Evolutionary conservation across 2,113 vertebrate genomes (phyloP).

Genomic region (Podarcis muralis): DNA sequence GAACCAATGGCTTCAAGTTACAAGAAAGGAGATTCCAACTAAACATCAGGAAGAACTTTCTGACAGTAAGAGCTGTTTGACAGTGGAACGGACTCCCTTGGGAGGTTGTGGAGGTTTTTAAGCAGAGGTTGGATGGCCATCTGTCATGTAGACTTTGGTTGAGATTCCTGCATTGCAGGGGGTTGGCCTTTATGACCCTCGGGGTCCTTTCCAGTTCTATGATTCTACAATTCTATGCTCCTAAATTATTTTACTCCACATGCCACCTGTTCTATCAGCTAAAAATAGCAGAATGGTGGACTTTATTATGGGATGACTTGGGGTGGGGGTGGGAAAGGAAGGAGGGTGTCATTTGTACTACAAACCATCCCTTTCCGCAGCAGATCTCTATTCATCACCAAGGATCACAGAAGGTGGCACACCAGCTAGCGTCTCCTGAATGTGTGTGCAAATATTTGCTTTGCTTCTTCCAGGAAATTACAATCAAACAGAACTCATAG

Average conservation of each 20-base stretch:
- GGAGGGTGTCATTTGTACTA: not conserved
- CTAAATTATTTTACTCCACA: constrained; percentile 33
- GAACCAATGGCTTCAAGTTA: too few species aligned
- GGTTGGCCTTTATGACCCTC: too few species aligned
- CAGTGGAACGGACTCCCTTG: too few species aligned
- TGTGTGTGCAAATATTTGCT: constrained; percentile 6
- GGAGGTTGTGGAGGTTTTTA: too few species aligned
- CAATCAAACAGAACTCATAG: not conserved
- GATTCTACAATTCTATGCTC: not conserved
- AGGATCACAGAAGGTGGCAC: not conserved
- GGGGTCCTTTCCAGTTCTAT: too few species aligned
- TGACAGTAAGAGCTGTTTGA: too few species aligned
- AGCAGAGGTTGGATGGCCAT: too few species aligned
- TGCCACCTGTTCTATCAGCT: constrained; percentile 35
- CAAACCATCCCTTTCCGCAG: not conserved
- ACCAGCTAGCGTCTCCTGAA: not conserved
- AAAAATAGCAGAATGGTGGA: not conserved
- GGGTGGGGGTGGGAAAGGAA: constrained; percentile 12
- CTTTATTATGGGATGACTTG: constrained; percentile 29
- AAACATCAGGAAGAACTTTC: too few species aligned
- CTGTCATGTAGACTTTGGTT: too few species aligned
- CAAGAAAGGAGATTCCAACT: too few species aligned
- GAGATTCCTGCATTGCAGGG: too few species aligned
- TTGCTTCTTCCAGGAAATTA: constrained; percentile 20
- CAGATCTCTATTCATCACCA: constrained; percentile 36